These are phyloP conservation scores for Piscicola geometra DNA, from an alignment of 2,888 invertebrate species.

Conservation along the genomic window DNA sequence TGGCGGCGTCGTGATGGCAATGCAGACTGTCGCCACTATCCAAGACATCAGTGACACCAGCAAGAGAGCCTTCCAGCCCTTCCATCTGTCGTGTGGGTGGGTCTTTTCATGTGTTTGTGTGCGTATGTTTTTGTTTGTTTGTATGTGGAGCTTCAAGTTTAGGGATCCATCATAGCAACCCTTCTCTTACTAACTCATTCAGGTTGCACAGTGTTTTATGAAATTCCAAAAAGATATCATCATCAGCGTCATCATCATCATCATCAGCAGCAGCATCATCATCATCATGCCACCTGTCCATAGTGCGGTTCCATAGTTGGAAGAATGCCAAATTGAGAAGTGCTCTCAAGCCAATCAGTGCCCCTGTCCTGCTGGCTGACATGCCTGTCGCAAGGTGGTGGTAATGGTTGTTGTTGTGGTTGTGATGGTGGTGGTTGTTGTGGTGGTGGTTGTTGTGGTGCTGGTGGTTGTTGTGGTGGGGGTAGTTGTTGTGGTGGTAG, in stretches of 20 bases:
- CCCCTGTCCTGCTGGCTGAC: constrained; percentile 26
- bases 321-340: constrained; percentile 22
- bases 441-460: no score
- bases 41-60: constrained; percentile 21
- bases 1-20: constrained; percentile 12
- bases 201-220: no score
- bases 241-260: neutral
- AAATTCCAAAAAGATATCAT: no score
- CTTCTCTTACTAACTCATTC: no score
- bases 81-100: constrained; percentile 29
- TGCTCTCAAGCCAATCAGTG: constrained; percentile 18
- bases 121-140: no score
- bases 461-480: no score
- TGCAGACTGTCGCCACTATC: constrained; percentile 28
- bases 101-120: no score
- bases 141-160: no score
- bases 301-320: constrained; percentile 29
- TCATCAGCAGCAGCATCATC: neutral
- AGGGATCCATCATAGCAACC: no score
- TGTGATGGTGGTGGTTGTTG: no score
- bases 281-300: neutral
- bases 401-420: no score
- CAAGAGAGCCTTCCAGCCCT: constrained; percentile 22
- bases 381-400: constrained; percentile 5
- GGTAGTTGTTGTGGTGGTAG: no score